These are phyloP conservation scores for Pandion haliaetus DNA, from an alignment of 2,113 vertebrate species.

Conservation along the genomic window DNA sequence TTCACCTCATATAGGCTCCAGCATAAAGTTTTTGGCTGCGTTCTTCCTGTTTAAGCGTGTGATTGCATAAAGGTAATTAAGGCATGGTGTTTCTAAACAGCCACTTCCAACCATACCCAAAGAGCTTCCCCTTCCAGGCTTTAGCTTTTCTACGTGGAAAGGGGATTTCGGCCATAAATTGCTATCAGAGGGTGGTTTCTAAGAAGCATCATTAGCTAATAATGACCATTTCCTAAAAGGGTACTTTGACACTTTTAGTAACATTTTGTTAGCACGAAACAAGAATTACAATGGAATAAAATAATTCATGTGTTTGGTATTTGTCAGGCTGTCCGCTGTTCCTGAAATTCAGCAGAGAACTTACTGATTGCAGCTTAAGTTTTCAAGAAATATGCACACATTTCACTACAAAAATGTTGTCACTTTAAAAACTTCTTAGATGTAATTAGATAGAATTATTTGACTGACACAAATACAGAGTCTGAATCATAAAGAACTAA, in stretches of 20 bases:
- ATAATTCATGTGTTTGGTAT: neutral
- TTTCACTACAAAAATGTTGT: neutral
- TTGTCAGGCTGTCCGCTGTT: neutral
- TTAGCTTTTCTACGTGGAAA: neutral
- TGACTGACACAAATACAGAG: neutral
- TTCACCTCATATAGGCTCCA: neutral
- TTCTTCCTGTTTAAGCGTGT: neutral
- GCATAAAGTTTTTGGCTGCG: neutral
- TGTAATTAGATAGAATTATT: neutral
- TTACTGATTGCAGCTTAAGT: neutral
- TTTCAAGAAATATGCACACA: neutral
- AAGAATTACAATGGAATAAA: neutral
- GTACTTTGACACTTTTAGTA: neutral
- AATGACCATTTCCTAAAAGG: rapidly evolving
- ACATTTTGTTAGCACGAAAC: neutral
- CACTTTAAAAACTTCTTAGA: neutral
- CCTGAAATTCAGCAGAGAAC: neutral
- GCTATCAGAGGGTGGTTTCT: neutral
- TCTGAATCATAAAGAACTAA: neutral
- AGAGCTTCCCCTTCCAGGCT: neutral
- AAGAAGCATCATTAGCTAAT: neutral
- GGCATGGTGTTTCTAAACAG: neutral
- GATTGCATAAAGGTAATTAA: neutral
- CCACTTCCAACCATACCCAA: neutral
- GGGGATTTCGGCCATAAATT: rapidly evolving